A percentile compares a stretch with the other conserved stretches of the same genome.
Evolutionary conservation across 2,113 vertebrate genomes (phyloP).

Genomic region (Hippocampus zosterae): DNA sequence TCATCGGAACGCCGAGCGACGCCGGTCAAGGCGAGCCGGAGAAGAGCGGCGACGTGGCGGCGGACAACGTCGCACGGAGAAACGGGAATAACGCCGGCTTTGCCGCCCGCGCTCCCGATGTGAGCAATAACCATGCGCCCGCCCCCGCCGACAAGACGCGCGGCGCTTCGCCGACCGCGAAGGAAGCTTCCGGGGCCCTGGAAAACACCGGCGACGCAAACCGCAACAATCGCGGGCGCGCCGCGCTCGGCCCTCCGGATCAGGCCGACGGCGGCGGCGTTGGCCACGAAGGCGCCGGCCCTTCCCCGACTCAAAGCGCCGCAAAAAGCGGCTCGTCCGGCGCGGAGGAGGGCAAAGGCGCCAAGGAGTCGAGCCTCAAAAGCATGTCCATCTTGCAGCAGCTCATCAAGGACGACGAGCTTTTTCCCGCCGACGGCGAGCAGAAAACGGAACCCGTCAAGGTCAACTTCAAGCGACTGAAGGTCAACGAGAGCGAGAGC

Average conservation of each 20-base stretch:
- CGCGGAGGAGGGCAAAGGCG: conserved; percentile 65
- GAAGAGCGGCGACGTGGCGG: conserved; percentile 53
- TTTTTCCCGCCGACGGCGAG: conserved; percentile 64
- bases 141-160: conserved; percentile 43
- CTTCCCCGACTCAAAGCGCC: conserved; percentile 63
- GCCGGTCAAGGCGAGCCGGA: conserved; percentile 58
- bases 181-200: conserved; percentile 42
- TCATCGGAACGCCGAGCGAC: conserved; percentile 58
- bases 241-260: conserved; percentile 37
- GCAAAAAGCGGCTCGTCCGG: conserved; percentile 54
- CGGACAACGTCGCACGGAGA: conserved; percentile 38
- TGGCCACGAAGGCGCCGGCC: conserved; percentile 60
- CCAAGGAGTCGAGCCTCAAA: conserved; percentile 63
- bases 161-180: conserved; percentile 26
- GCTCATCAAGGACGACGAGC: conserved; percentile 68
- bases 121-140: conserved; percentile 62
- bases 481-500: conserved; percentile 78
- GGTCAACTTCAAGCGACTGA: conserved; percentile 87
- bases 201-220: conserved; percentile 69
- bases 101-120: conserved; percentile 41
- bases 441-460: conserved; percentile 87
- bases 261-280: conserved; percentile 48
- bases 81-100: conserved; percentile 42
- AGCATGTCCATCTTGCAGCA: conserved; percentile 71
- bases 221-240: conserved; percentile 54